Base-by-base conservation (phyloP, 2,797 vertebrate genomes). In the Sebastes diploproa region DNA sequence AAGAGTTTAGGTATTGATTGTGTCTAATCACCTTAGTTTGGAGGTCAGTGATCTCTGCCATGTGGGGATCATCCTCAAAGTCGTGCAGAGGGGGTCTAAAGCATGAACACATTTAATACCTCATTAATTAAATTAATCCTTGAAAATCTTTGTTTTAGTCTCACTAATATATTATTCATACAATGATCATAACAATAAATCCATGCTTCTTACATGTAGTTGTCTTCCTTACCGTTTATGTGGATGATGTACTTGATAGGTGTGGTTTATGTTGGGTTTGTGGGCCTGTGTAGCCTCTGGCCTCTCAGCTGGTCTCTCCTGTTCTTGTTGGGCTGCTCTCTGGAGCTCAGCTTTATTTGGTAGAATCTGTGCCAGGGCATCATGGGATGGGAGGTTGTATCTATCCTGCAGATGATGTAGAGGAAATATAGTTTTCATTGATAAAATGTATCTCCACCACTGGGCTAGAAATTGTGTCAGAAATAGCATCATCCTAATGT, bases 321-420 rank as follows among this genome's bases (percentile, higher is more conserved):
- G 77, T 54, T 88, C 77, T 72, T 75, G 81, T 25, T 68, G 64
- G 46, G 46, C 34, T 70, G 42, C 65, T 59, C 42, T 83, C 34
- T 27, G 77, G 30, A 72, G 72, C 62, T 79, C 74, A 18, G 80
- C 12, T 34, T 88, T 89, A 36, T 91, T 76, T 0, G 91, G 86
- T 14, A 96, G 90, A 50, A 96, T 87, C 64, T 85, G 72, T 23
- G 89, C 87, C 79, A 96, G 5, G 2, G 96, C 92, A 5, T 96
- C 89, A 18, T 84, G 85, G 0, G 91, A 75, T 0, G 95, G 96
- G 2, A 96, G 91, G 62, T 83, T 75, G 72, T 73, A 86, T 1
- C 56, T 4, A 0, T 89, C 86, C 18, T 0, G 82, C 22, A 88
- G 91, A 25, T 92, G 84, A 91, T 95, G 89, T 8, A 9, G 12